A percentile compares a stretch with the other conserved stretches of the same genome.
phyloP scores from a whole-genome alignment of 2,113 vertebrate species.

The Gymnogyps californianus region DNA sequence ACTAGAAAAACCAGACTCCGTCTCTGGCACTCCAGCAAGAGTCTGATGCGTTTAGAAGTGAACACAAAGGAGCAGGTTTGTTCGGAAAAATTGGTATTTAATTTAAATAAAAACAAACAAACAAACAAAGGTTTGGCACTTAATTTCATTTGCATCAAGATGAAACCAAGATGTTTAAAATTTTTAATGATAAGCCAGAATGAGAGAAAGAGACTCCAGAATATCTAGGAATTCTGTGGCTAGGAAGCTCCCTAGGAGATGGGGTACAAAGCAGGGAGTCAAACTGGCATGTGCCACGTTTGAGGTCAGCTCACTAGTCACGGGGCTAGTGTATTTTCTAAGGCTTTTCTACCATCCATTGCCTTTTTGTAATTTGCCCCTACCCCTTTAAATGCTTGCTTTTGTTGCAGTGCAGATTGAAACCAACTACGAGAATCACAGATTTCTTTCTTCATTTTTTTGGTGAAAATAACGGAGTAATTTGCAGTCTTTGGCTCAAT shows the following conservation, averaged over 20 bases:
- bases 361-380: not conserved
- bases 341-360: not conserved
- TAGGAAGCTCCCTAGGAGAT: not conserved
- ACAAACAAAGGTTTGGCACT: not conserved
- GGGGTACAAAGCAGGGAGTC: not conserved
- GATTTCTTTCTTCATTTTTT: not conserved
- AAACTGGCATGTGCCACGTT: fast-evolving
- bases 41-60: not conserved
- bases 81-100: not conserved
- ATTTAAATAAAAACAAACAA: not conserved
- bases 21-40: not conserved
- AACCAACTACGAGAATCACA: not conserved
- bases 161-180: not conserved
- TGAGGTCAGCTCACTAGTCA: not conserved
- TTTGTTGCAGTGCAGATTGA: not conserved
- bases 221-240: not conserved
- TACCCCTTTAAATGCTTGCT: not conserved
- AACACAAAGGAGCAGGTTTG: not conserved
- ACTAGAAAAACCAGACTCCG: not conserved
- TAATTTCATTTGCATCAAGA: not conserved
- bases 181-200: not conserved
- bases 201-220: not conserved
- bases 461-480: not conserved
- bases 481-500: not conserved
- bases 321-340: not conserved